These are phyloP conservation scores for Ips typographus DNA, from an alignment of 1,140 invertebrate genomes.

Conservation along the genomic window DNA sequence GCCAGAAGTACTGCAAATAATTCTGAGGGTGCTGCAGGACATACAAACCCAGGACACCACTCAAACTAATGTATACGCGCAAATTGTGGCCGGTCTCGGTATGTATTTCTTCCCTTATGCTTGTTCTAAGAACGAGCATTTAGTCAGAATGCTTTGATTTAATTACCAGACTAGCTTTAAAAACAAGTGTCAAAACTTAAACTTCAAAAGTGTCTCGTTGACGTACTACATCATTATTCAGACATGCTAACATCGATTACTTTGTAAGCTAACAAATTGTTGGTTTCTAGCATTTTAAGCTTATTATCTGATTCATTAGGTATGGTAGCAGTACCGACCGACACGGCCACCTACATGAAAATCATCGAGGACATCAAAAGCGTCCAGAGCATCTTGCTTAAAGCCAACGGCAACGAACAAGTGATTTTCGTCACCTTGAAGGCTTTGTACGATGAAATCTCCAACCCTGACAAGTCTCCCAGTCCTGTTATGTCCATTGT, in stretches of 20 bases:
- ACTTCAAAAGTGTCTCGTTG: too few relatives aligned
- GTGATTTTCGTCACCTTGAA: conserved; percentile 49
- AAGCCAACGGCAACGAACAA: conserved; percentile 43
- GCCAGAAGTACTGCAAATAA: conserved; percentile 40
- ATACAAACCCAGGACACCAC: conserved; percentile 36
- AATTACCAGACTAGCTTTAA: too few relatives aligned
- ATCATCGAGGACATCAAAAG: conserved; percentile 53
- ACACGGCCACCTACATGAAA: conserved; percentile 41
- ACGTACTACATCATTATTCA: too few relatives aligned
- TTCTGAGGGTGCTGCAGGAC: conserved; percentile 43
- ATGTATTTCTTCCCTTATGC: background rate
- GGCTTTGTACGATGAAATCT: conserved; percentile 53
- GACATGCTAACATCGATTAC: too few relatives aligned
- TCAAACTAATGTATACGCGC: conserved; percentile 39
- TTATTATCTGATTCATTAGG: conserved; percentile 32
- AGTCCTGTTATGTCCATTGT: conserved; percentile 59
- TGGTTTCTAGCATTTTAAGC: too few relatives aligned
- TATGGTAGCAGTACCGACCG: conserved; percentile 43
- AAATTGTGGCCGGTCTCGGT: conserved; percentile 42
- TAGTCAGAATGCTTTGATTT: too few relatives aligned
- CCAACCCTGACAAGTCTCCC: conserved; percentile 48
- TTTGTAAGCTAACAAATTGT: too few relatives aligned
- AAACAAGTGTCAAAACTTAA: too few relatives aligned
- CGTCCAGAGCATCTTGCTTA: conserved; percentile 51
- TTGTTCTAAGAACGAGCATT: background rate